These are phyloP conservation scores for Drosophila diplacantha DNA, from an alignment of 2,888 invertebrate genomes.

Conservation along the genomic window DNA sequence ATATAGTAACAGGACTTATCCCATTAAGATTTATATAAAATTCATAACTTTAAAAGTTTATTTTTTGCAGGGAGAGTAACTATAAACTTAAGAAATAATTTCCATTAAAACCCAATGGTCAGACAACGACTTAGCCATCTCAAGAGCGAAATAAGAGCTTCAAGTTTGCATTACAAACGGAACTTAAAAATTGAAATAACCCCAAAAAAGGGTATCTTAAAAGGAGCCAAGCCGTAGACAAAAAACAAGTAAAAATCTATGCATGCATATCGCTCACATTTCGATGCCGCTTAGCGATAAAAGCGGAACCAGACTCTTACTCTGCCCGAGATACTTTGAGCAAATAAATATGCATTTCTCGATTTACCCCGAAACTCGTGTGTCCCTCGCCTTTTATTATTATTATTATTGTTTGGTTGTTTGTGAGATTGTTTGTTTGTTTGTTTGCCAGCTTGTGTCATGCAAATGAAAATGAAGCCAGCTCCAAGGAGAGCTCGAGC, in stretches of 20 bases:
- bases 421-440: conserved; percentile 21
- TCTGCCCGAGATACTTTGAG: conserved; percentile 55
- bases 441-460: conserved; percentile 43
- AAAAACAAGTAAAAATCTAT: conserved; percentile 35
- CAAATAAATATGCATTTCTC: conserved; percentile 69
- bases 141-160: not conserved
- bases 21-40: no score
- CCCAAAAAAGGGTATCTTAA: not conserved
- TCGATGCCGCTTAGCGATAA: conserved; percentile 64
- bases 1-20: no score
- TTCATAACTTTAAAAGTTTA: conserved; percentile 22
- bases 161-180: no score
- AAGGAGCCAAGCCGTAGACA: conserved; percentile 3
- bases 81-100: not conserved
- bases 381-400: conserved; percentile 23
- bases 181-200: not conserved
- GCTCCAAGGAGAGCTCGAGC: conserved; percentile 30
- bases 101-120: not conserved
- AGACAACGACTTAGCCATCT: not conserved
- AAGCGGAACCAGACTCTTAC: conserved; percentile 37
- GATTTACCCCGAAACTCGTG: conserved; percentile 27
- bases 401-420: conserved; percentile 31
- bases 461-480: conserved; percentile 59
- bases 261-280: conserved; percentile 67
- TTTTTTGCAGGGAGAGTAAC: conserved; percentile 5